phyloP scores from a whole-genome alignment of 1,140 invertebrate species.

The Papilio polytes region DNA sequence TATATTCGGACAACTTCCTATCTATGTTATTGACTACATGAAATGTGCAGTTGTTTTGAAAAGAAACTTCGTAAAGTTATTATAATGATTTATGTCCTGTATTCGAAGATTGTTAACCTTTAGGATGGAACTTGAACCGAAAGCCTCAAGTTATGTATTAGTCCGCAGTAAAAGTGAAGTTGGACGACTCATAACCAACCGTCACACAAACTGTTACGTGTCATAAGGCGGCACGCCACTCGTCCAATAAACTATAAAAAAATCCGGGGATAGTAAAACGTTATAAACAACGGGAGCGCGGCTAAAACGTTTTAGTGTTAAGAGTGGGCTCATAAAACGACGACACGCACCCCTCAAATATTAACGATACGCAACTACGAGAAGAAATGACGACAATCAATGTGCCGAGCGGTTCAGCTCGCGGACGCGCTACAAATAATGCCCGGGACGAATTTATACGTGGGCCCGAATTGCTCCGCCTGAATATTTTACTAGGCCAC shows the following conservation, averaged over 20 bases:
- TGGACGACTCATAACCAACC: conserved; percentile 63
- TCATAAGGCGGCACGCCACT: conserved; percentile 68
- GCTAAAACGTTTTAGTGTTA: conserved; percentile 82
- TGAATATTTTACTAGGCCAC: conserved; percentile 82
- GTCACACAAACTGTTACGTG: conserved; percentile 63
- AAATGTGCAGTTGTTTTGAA: background rate
- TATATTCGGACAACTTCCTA: background rate
- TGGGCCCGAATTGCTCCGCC: conserved; percentile 80
- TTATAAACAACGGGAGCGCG: conserved; percentile 80
- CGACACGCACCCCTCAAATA: conserved; percentile 82
- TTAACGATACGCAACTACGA: conserved; percentile 77
- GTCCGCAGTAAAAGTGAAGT: conserved; percentile 71
- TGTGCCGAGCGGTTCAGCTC: conserved; percentile 79
- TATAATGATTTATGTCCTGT: background rate
- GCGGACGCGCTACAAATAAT: conserved; percentile 80
- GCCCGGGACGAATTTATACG: conserved; percentile 78
- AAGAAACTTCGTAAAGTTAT: conserved; percentile 15
- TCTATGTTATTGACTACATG: background rate
- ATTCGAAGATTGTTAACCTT: conserved; percentile 12
- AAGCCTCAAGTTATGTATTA: conserved; percentile 53
- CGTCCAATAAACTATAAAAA: conserved; percentile 78
- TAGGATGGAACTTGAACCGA: conserved; percentile 23
- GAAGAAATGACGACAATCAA: conserved; percentile 81
- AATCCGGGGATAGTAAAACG: conserved; percentile 76
- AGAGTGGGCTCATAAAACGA: conserved; percentile 80